A percentile compares a stretch with the other conserved stretches of the same genome.
Evolutionary conservation across 1,140 invertebrate genomes (phyloP).

Genomic region (Papilio xuthus): DNA sequence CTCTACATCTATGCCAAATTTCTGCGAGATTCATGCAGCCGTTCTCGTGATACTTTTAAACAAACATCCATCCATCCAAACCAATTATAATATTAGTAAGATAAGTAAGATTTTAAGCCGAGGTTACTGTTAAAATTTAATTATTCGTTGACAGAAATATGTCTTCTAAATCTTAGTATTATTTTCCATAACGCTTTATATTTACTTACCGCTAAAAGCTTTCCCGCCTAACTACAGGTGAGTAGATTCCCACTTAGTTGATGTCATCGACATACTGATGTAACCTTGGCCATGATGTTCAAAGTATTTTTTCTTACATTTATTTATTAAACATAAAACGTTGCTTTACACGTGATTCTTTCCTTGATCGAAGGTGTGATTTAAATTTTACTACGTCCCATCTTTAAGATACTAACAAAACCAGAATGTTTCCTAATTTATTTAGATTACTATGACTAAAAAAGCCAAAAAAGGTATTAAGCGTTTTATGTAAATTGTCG

Average conservation of each 20-base stretch:
- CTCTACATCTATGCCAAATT: no score
- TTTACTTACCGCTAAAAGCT: background rate
- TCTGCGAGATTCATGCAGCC: no score
- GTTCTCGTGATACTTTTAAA: no score
- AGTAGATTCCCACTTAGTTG: background rate
- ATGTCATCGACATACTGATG: slow-evolving; percentile 2
- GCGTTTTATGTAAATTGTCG: no score
- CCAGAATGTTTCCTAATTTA: no score
- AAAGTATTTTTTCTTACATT: background rate
- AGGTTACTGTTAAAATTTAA: background rate
- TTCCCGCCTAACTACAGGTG: background rate
- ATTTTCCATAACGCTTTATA: background rate
- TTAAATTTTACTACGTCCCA: no score
- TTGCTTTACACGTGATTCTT: background rate
- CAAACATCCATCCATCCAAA: no score
- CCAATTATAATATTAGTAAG: no score
- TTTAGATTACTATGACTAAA: no score
- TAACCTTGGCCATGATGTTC: background rate
- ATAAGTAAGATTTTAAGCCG: background rate
- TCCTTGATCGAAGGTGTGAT: background rate
- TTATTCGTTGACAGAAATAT: background rate
- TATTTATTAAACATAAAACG: no score
- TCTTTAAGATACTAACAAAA: no score
- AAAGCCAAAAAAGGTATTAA: no score
- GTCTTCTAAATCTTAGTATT: background rate